Evolutionary conservation across 2,888 invertebrate species (phyloP).

Genomic region (Acrobeloides nanus): DNA sequence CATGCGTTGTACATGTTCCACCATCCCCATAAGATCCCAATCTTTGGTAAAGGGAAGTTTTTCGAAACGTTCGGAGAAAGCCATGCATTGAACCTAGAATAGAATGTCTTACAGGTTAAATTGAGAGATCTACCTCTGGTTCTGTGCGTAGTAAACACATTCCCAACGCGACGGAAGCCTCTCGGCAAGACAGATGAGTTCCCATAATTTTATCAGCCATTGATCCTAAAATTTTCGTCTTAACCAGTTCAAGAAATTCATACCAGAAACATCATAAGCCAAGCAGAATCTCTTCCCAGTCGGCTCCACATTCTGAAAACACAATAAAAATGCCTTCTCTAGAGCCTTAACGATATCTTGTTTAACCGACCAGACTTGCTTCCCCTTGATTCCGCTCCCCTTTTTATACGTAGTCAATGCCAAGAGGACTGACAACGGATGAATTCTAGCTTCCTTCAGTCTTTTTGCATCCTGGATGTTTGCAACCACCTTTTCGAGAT

Average conservation of each 20-base stretch:
- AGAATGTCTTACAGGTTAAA: too few relatives aligned
- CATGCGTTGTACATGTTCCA: too few relatives aligned
- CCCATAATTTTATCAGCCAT: slow-evolving; percentile 29
- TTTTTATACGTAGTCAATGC: slow-evolving; percentile 53
- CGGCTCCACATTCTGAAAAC: slow-evolving; percentile 57
- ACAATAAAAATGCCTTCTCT: slow-evolving; percentile 26
- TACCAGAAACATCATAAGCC: slow-evolving; percentile 61
- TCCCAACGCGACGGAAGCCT: too few relatives aligned
- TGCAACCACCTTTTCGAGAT: slow-evolving; percentile 27
- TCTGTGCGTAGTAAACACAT: too few relatives aligned
- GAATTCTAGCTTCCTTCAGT: slow-evolving; percentile 50
- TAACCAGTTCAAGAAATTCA: too few relatives aligned
- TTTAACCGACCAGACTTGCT: neutral
- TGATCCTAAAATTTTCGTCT: slow-evolving; percentile 29
- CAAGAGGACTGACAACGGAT: slow-evolving; percentile 53
- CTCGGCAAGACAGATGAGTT: slow-evolving; percentile 32
- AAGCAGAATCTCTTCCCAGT: slow-evolving; percentile 61
- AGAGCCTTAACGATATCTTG: slow-evolving; percentile 21
- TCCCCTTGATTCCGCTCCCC: too few relatives aligned
- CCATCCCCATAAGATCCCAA: too few relatives aligned
- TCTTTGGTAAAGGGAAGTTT: too few relatives aligned
- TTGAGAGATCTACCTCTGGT: too few relatives aligned
- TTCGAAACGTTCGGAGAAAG: too few relatives aligned
- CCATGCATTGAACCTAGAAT: too few relatives aligned
- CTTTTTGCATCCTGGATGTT: slow-evolving; percentile 44